Base-by-base conservation (phyloP, 2,113 vertebrate species). In the Prunella fulvescens region DNA sequence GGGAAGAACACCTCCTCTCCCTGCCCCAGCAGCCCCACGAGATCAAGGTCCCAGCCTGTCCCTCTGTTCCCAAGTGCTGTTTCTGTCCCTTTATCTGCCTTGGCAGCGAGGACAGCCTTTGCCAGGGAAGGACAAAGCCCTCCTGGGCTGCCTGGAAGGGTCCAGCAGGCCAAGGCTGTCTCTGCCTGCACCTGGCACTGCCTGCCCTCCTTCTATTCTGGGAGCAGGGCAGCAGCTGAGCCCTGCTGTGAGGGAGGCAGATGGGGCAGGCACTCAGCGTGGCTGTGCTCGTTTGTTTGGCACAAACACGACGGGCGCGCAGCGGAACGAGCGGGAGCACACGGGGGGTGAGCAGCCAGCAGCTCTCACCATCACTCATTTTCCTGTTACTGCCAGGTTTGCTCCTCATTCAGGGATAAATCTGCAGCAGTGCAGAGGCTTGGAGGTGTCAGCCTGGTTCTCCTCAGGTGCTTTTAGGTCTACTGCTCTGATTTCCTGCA, bases 171-270 rank as follows among this genome's bases (percentile, higher is more conserved):
- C 73, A 33, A 5, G 81, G 60, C 70, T 89, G 70, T 47, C 70
- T 20, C 78, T 71, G 92, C 88, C 79, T 71, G 90, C 93, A 86
- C 94, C 94, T 97, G 90, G 95, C 95, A 95, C 94, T 92, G 95
- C 19, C 56, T 94, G 78, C 60, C 64, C 69, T 72, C 80, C 78
- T 90, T 64, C 95, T 94, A 93, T 96, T 97, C 93, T 51, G 93
- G 94, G 95, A 90, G 72, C 79, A 47, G 79, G 39, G 85, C 10
- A 88, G 28, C 96, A 97, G 95, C 95, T 96, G 96, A 97, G 96
- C 93, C 86, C 89, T 16, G 92, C 92, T 57, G 3, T 6, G 70
- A 24, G 33, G 79, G 90, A 81, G 69, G 93, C 96, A 97, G 95
- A 95, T 96, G 95, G 95, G 94, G 67, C 85, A 19, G 26, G 50